phyloP scores from a whole-genome alignment of 1,140 invertebrate species.

The Wasmannia auropunctata region DNA sequence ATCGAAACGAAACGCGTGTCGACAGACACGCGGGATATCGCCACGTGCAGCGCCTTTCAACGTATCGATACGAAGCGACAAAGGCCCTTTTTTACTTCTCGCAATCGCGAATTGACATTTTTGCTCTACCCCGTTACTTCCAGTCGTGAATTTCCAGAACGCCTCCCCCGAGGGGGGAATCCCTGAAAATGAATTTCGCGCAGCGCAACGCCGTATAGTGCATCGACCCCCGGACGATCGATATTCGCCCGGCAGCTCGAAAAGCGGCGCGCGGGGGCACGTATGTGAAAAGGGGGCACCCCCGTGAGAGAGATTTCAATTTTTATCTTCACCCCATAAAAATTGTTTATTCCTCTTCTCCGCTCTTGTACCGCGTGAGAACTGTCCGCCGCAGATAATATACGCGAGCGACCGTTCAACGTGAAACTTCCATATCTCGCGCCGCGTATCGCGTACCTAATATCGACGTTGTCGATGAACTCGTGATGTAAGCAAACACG shows the following conservation, averaged over 20 bases:
- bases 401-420: background rate
- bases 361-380: background rate
- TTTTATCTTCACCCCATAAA: slow-evolving; percentile 60
- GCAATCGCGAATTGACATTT: slow-evolving; percentile 52
- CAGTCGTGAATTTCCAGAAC: slow-evolving; percentile 67
- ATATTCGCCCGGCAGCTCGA: slow-evolving; percentile 61
- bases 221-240: slow-evolving; percentile 71
- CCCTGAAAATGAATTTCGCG: slow-evolving; percentile 72
- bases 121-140: slow-evolving; percentile 61
- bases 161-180: slow-evolving; percentile 51
- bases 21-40: slow-evolving; percentile 17
- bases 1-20: background rate
- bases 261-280: slow-evolving; percentile 49
- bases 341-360: slow-evolving; percentile 58
- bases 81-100: background rate
- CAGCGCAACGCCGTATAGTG: slow-evolving; percentile 61
- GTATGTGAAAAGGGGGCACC: slow-evolving; percentile 55
- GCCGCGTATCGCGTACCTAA: background rate
- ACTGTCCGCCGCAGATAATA: slow-evolving; percentile 32
- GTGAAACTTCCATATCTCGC: background rate
- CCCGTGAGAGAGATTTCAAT: slow-evolving; percentile 72
- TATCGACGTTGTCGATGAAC: background rate
- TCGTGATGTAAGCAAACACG: background rate
- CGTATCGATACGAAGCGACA: background rate
- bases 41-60: background rate